Base-by-base conservation (phyloP, 2,113 vertebrate genomes). In the Leiothrix lutea region DNA sequence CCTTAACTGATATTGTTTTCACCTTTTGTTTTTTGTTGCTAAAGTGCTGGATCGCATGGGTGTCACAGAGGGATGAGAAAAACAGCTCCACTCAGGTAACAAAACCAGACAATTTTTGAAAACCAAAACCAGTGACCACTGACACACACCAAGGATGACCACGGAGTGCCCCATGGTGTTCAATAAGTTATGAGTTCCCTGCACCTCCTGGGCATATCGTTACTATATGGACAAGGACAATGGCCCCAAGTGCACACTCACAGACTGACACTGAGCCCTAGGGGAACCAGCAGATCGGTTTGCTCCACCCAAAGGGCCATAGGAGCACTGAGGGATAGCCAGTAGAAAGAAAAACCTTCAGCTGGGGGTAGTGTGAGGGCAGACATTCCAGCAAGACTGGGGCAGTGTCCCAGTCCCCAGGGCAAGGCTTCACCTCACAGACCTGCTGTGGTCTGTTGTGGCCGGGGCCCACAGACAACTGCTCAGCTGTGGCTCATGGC, bases 211-310 rank as follows among this genome's bases (percentile, higher is more conserved):
- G 16, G 10, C 8, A 42, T 23, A 33, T 14, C 29, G 4, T 4
- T 24, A 9, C 19, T 28, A 14, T 5, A 1, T 4, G 21, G 38
- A 38, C 8, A 21, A 31, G 12, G 56, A 33, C 26, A 40, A 9
- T 14, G 3, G 6, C 5, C 21, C 54, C 48, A 47, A 61, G 54
- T 6, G 3, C 12, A 5, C 25, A 5, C 8, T 35, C 31, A 54
- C 6, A 29, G 47, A 50, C 31, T 9, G 31, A 54, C 14, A 25
- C 1, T 0, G 31, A 33, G 31, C 10, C 8, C 28, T 31, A 42
- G 35, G 5, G 28, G 19, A 69, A 25, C 21, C 40, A 42, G 26
- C 8, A 56, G 48, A 28, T 11, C 0, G 0, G 7, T 17, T 0
- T 11, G 1, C 8, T 26, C 25, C 22, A 48, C 17, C 8, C 17